Percentiles rank a stretch among this genome's conserved stretches.
Conservation (phyloP, 2,888 invertebrate genomes). For the Dorcus parallelipipedus region DNA sequence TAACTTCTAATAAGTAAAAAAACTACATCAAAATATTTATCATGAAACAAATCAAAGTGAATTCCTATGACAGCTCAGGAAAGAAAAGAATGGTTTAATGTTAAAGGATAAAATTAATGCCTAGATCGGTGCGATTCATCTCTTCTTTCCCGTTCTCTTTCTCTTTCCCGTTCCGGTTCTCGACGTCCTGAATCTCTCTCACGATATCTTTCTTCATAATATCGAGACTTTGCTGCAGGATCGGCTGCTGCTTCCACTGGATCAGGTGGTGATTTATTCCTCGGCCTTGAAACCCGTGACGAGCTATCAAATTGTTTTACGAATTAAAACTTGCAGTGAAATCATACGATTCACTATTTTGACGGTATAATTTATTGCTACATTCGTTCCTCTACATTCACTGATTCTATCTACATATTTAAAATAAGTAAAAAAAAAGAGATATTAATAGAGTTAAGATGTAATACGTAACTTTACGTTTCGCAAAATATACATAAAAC, state of each 20-base stretch:
- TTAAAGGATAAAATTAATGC: slow-evolving; percentile 48
- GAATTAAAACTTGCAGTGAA: too few species aligned
- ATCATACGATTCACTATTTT: neutral
- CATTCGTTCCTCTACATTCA: neutral
- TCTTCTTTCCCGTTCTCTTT: slow-evolving; percentile 62
- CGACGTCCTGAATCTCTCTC: slow-evolving; percentile 60
- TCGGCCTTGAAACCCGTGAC: slow-evolving; percentile 46
- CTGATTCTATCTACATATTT: neutral
- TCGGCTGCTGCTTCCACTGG: slow-evolving; percentile 50
- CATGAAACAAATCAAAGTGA: neutral
- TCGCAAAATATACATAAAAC: too few species aligned
- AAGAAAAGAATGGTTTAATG: too few species aligned
- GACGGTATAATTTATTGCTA: neutral
- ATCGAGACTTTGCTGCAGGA: slow-evolving; percentile 59
- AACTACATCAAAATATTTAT: neutral
- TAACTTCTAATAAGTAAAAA: neutral
- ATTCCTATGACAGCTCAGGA: too few species aligned
- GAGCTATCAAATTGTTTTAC: slow-evolving; percentile 17
- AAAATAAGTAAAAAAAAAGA: too few species aligned
- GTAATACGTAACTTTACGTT: too few species aligned
- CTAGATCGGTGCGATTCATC: slow-evolving; percentile 70
- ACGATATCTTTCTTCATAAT: slow-evolving; percentile 86
- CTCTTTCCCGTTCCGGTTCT: slow-evolving; percentile 61
- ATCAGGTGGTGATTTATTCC: slow-evolving; percentile 63
- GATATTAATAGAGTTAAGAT: too few species aligned